These are phyloP conservation scores for Saguinus midas DNA, from an alignment of 2,113 vertebrate species.

Conservation along the genomic window DNA sequence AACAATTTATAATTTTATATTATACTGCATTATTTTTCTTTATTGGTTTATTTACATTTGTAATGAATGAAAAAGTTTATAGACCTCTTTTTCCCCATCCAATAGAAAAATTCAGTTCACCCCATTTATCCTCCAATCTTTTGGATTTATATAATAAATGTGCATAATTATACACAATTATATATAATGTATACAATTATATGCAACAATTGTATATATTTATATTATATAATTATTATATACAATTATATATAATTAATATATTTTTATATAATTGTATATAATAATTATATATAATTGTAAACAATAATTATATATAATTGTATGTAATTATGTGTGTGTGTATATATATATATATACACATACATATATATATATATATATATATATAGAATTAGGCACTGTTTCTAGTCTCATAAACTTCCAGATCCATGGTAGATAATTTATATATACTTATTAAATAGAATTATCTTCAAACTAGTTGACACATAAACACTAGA, in stretches of 20 bases:
- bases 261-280: too few species aligned
- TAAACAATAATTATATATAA: too few species aligned
- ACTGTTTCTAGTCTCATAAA: neutral
- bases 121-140: neutral
- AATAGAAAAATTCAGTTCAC: neutral
- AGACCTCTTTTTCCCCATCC: neutral
- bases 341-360: neutral
- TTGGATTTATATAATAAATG: neutral
- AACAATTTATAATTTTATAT: neutral
- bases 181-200: too few species aligned
- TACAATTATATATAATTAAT: too few species aligned
- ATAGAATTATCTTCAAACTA: neutral
- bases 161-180: too few species aligned
- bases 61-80: neutral
- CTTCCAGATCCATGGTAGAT: neutral
- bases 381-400: neutral
- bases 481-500: neutral
- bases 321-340: too few species aligned
- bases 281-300: too few species aligned
- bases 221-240: too few species aligned
- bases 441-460: neutral
- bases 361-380: too few species aligned
- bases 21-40: neutral
- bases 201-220: too few species aligned
- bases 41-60: neutral